Evolutionary conservation across 2,113 vertebrate species (phyloP), one percentile per base, ranked within the genome.

Genomic region (Cynocephalus volans): DNA sequence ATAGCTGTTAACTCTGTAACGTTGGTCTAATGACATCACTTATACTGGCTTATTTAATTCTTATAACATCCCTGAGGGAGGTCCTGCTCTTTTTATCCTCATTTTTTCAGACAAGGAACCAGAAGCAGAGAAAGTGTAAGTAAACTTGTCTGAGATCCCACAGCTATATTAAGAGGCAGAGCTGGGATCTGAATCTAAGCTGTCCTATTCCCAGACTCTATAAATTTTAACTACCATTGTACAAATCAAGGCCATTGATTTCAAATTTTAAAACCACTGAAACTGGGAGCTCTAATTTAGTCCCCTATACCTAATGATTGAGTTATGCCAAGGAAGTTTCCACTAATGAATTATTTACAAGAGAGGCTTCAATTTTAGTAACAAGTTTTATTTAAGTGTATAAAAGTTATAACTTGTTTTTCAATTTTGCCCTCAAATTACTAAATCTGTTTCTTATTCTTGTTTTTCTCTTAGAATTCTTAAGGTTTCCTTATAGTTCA

Each of bases 91-190:
- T 73, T 93, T 92, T 70, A 64, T 69, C 7, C 18, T 45, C 31
- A 33, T 91, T 88, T 94, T 94, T 90, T 88, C 65, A 96, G 45
- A 81, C 62, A n/a, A 95, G 67, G 58, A 90, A 92, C 36, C 23
- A 60, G 36, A 93, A 75, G 41, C 21, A 94, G 8, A 95, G 23
- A 90, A 96, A 76, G 31, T 70, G 41, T 93, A 89, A 82, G 26
- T 90, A 86, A 86, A 96, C 10, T 75, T 94, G 72, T 5, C 36
- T 77, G 50, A 77, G 23, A 81, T 48, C 67, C 64, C 17, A 4
- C 1, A 93, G 56, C 33, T 52, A 1, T 72, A 84, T 45, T 93
- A 96, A 90, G 26, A 86, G 18, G 24, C 60, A 94, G n/a, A 96
- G 48, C n/a, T 86, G 50, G 45, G 60, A 96, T 90, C 9, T 96